phyloP scores from a whole-genome alignment of 2,888 invertebrate genomes.

The Drosophila conformis region DNA sequence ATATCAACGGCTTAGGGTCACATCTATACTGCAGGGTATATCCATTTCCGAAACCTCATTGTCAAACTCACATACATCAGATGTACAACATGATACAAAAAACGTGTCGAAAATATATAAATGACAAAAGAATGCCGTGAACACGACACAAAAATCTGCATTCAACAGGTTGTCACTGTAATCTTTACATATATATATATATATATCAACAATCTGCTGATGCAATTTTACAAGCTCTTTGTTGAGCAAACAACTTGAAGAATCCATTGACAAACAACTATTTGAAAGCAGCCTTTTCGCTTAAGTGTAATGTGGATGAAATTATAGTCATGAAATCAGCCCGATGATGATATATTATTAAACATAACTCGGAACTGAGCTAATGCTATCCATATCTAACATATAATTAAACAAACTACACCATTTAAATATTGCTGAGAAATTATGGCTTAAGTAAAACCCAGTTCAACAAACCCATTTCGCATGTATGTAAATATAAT shows the following conservation, averaged over 20 bases:
- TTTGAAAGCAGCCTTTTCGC: not conserved
- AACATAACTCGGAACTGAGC: not conserved
- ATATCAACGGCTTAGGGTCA: not conserved
- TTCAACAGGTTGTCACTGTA: constrained; percentile 41
- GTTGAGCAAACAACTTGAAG: not conserved
- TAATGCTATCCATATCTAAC: not conserved
- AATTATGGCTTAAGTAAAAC: not conserved
- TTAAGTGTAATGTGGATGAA: not conserved
- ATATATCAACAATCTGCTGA: constrained; percentile 1
- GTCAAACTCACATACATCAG: constrained; percentile 11
- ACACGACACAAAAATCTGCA: constrained; percentile 19
- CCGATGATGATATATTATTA: constrained; percentile 3
- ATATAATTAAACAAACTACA: not conserved
- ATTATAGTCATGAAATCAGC: not conserved
- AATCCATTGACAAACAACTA: not conserved
- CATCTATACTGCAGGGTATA: constrained; percentile 16
- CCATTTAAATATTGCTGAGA: not conserved
- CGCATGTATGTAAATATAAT: not conserved
- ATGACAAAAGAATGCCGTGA: constrained; percentile 13
- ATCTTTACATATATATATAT: not conserved
- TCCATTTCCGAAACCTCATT: not conserved
- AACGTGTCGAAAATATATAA: constrained; percentile 30
- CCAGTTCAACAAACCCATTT: not conserved
- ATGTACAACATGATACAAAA: constrained; percentile 13
- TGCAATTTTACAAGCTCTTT: constrained; percentile 5